phyloP scores from a whole-genome alignment of 2,113 vertebrate species.

The Murina feae region DNA sequence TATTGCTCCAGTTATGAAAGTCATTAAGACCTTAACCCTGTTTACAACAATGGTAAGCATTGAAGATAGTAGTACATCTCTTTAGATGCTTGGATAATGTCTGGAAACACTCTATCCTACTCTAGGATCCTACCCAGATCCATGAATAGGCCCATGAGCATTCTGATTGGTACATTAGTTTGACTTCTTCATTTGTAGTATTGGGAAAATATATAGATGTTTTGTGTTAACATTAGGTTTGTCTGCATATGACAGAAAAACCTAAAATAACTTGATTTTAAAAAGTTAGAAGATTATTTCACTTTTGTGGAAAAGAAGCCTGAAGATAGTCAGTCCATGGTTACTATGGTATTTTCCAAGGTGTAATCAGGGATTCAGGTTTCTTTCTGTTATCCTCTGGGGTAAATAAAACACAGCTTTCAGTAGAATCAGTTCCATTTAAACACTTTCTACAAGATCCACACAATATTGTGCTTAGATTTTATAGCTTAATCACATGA shows the following conservation, averaged over 20 bases:
- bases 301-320: background rate
- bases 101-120: background rate
- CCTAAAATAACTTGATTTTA: conserved; percentile 9
- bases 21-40: background rate
- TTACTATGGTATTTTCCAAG: background rate
- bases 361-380: background rate
- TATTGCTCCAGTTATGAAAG: conserved; percentile 25
- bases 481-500: conserved; percentile 24
- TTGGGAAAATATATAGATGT: conserved; percentile 11
- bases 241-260: conserved; percentile 12
- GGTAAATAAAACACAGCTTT: background rate
- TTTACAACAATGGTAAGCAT: background rate
- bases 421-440: background rate
- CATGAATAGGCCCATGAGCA: background rate
- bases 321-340: background rate
- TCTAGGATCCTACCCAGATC: background rate
- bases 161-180: background rate
- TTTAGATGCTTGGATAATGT: background rate
- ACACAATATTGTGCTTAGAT: background rate
- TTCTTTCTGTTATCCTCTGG: background rate
- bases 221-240: background rate
- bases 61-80: background rate
- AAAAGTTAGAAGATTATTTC: background rate
- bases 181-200: background rate
- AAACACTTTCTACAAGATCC: conserved; percentile 9